Conservation (phyloP, 1,140 invertebrate species). For the Rhyacophila brunnea region DNA sequence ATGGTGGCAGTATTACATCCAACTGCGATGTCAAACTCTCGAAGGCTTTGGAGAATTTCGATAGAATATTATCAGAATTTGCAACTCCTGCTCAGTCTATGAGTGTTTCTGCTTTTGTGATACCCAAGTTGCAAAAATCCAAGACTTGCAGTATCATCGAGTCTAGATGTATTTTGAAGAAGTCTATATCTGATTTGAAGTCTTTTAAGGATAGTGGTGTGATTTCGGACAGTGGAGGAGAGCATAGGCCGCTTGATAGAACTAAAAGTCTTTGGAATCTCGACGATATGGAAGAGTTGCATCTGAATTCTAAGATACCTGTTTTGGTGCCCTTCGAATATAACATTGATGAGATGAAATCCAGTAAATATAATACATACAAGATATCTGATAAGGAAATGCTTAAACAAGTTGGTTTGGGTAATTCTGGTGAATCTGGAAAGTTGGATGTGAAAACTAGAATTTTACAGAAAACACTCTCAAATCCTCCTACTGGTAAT, state of each 20-base stretch:
- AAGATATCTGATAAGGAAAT: constrained; percentile 47
- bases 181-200: constrained; percentile 38
- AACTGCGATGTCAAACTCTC: constrained; percentile 56
- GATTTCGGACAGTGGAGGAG: constrained; percentile 40
- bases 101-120: constrained; percentile 39
- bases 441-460: constrained; percentile 54
- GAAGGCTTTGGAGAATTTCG: constrained; percentile 63
- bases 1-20: background rate
- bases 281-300: constrained; percentile 53
- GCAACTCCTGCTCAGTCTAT: constrained; percentile 29
- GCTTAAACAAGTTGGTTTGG: constrained; percentile 36
- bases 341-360: constrained; percentile 44
- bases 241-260: constrained; percentile 51
- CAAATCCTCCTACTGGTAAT: constrained; percentile 51
- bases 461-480: constrained; percentile 54
- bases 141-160: constrained; percentile 64
- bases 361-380: constrained; percentile 53
- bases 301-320: constrained; percentile 40
- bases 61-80: constrained; percentile 61
- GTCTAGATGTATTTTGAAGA: constrained; percentile 61
- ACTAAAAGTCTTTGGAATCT: constrained; percentile 57
- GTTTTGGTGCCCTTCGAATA: constrained; percentile 44
- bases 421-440: constrained; percentile 47
- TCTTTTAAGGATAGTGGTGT: constrained; percentile 41
- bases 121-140: constrained; percentile 59